These are phyloP conservation scores for Phaethon lepturus DNA, from an alignment of 2,113 vertebrate genomes.

Conservation along the genomic window DNA sequence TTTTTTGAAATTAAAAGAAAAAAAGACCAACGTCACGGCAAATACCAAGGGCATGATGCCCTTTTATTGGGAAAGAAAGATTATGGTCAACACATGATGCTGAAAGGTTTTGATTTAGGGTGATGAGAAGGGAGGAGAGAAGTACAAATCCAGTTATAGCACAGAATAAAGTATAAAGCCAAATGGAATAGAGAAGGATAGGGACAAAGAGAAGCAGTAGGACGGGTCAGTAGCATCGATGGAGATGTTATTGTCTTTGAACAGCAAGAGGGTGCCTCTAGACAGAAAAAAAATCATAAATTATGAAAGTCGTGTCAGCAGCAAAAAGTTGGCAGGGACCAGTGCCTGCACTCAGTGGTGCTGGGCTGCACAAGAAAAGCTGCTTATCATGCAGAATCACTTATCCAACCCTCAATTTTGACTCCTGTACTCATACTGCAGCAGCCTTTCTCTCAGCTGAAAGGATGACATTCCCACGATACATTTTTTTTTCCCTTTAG, in stretches of 20 bases:
- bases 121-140: neutral
- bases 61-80: neutral
- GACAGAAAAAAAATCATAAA: neutral
- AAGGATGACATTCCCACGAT: neutral
- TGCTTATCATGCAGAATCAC: constrained; percentile 39
- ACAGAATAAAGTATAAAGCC: neutral
- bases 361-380: constrained; percentile 52
- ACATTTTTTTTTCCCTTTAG: accelerated
- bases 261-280: neutral
- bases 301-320: neutral
- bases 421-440: neutral
- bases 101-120: neutral
- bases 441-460: neutral
- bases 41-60: neutral
- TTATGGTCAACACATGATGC: neutral
- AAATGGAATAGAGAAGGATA: neutral
- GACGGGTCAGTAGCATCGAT: neutral
- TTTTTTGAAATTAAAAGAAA: neutral
- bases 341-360: constrained; percentile 17
- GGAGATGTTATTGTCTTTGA: neutral
- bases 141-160: neutral
- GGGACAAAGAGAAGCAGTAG: neutral
- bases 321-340: constrained; percentile 1
- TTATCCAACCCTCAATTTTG: neutral
- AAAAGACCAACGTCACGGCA: neutral